A percentile compares a stretch with the other conserved stretches of the same genome.
These are phyloP conservation scores for Eulithis prunata DNA, from an alignment of 2,888 invertebrate species.

Conservation along the genomic window DNA sequence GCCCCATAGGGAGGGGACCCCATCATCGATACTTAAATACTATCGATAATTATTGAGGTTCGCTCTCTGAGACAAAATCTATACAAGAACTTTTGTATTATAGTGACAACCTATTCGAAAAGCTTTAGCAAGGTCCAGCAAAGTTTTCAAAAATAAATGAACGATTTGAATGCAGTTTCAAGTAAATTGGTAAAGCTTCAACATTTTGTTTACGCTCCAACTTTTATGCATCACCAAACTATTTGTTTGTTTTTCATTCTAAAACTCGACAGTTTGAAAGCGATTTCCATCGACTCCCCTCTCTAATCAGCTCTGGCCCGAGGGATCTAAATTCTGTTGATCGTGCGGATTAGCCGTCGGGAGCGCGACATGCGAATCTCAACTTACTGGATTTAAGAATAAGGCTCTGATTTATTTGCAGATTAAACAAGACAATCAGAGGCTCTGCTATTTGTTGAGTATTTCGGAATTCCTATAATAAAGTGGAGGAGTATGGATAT, in stretches of 20 bases:
- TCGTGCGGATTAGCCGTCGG: constrained; percentile 40
- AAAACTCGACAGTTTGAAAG: constrained; percentile 13
- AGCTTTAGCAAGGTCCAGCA: no score
- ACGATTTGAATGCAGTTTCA: no score
- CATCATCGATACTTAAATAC: not conserved
- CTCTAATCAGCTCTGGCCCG: constrained; percentile 3
- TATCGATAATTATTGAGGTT: constrained; percentile 4
- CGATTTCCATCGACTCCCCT: constrained; percentile 10
- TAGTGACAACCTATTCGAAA: no score
- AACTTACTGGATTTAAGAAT: constrained; percentile 8
- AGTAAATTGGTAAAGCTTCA: no score
- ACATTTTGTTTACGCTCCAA: constrained; percentile 1
- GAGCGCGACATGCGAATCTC: constrained; percentile 22
- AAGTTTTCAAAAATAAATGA: no score
- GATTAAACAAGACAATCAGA: constrained; percentile 32
- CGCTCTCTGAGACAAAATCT: no score
- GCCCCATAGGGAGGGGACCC: constrained; percentile 11
- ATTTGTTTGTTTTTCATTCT: constrained; percentile 3
- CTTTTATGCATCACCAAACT: not conserved
- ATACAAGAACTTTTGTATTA: no score
- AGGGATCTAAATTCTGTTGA: constrained; percentile 39
- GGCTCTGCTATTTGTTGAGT: constrained; percentile 35
- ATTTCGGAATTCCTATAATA: constrained; percentile 38
- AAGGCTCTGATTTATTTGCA: constrained; percentile 22
- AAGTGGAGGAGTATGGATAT: constrained; percentile 31